These are phyloP conservation scores for Parauchenoglanis ngamensis DNA, from an alignment of 2,797 vertebrate genomes.

Conservation along the genomic window DNA sequence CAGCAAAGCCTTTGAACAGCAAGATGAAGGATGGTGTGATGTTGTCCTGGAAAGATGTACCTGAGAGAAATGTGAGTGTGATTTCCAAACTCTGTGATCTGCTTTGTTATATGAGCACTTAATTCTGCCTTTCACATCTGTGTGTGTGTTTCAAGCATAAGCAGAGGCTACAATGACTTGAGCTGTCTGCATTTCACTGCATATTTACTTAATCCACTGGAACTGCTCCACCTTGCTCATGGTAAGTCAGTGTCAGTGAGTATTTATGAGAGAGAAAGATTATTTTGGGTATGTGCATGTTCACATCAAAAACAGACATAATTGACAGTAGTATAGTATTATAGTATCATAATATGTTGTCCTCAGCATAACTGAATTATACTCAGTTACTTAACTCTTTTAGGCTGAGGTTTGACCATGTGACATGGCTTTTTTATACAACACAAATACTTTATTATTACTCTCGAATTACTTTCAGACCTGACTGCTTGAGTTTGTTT, in stretches of 20 bases:
- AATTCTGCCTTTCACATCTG: constrained; percentile 53
- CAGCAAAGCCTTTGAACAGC: constrained; percentile 43
- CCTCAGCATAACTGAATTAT: background rate
- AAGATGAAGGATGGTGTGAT: constrained; percentile 32
- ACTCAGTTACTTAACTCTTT: background rate
- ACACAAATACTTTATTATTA: background rate
- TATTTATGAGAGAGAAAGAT: background rate
- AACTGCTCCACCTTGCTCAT: background rate
- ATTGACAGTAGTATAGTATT: background rate
- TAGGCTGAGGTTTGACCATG: background rate
- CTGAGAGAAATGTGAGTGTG: constrained; percentile 62
- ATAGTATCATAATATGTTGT: background rate
- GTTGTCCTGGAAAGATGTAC: constrained; percentile 53
- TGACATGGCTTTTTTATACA: background rate
- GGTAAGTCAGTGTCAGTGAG: background rate
- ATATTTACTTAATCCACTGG: background rate
- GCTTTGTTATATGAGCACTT: constrained; percentile 64
- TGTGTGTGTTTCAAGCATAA: background rate
- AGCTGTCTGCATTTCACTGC: background rate
- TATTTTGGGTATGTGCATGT: background rate
- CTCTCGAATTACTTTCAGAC: background rate
- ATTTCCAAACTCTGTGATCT: constrained; percentile 65
- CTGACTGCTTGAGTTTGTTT: constrained; percentile 5
- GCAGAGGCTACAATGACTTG: background rate
- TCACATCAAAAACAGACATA: background rate